Evolutionary conservation across 1,140 invertebrate genomes (phyloP).

Genomic region (Wasmannia auropunctata): DNA sequence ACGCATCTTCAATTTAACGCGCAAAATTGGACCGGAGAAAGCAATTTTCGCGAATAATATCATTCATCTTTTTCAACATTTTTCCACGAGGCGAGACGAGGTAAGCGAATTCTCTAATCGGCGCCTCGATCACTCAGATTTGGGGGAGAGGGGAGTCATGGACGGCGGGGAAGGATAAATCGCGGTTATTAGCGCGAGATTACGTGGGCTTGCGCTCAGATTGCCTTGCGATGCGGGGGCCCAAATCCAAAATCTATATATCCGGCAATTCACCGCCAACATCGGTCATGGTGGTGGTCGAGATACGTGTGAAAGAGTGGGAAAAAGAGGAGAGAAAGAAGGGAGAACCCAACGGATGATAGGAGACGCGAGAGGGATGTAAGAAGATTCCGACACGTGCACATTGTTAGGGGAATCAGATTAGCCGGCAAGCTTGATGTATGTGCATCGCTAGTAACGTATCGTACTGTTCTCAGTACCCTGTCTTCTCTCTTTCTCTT

Average conservation of each 20-base stretch:
- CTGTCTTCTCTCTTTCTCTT: background rate
- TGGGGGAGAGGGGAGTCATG: slow-evolving; percentile 43
- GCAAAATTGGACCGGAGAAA: slow-evolving; percentile 5
- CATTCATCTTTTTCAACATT: background rate
- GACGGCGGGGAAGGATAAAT: slow-evolving; percentile 79
- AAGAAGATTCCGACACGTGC: slow-evolving; percentile 86
- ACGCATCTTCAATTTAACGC: background rate
- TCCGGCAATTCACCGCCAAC: slow-evolving; percentile 46
- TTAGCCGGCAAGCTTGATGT: slow-evolving; percentile 84
- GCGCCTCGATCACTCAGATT: slow-evolving; percentile 61
- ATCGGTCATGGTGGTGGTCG: slow-evolving; percentile 41
- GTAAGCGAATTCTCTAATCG: slow-evolving; percentile 64
- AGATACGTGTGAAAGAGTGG: slow-evolving; percentile 40
- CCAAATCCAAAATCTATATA: slow-evolving; percentile 84
- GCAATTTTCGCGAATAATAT: slow-evolving; percentile 47
- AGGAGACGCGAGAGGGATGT: slow-evolving; percentile 74
- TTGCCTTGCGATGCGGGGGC: slow-evolving; percentile 71
- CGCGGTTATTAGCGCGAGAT: slow-evolving; percentile 85
- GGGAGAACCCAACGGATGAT: slow-evolving; percentile 45
- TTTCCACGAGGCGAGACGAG: background rate
- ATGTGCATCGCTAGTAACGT: slow-evolving; percentile 79
- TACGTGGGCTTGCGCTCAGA: slow-evolving; percentile 81
- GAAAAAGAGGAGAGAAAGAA: slow-evolving; percentile 23
- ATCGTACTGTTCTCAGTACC: slow-evolving; percentile 61
- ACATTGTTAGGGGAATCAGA: slow-evolving; percentile 86